phyloP scores from a whole-genome alignment of 2,888 invertebrate genomes.

The Lomographa bimaculata region DNA sequence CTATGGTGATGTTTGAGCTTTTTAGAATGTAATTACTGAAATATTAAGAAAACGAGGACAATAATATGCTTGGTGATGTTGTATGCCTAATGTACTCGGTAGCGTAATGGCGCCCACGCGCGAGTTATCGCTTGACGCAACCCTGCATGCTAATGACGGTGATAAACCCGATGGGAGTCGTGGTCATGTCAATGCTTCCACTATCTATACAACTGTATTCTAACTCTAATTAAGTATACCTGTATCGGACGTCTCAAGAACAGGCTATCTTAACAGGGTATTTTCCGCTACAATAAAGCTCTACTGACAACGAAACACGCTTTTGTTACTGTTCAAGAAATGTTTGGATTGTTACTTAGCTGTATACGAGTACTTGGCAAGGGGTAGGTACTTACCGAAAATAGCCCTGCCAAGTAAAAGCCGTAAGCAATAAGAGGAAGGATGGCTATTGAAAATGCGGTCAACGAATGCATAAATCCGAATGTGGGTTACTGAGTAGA shows the following conservation, averaged over 20 bases:
- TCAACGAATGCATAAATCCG: constrained; percentile 17
- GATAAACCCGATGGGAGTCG: constrained; percentile 40
- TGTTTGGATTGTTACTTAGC: neutral
- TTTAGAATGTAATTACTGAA: constrained; percentile 12
- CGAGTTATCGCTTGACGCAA: constrained; percentile 59
- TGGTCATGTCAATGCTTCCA: constrained; percentile 33
- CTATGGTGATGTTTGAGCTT: no score
- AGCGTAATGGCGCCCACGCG: constrained; percentile 56
- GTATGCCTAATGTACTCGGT: constrained; percentile 31
- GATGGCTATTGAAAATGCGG: constrained; percentile 15
- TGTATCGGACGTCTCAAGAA: constrained; percentile 6
- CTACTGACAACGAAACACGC: neutral
- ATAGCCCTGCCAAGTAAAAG: constrained; percentile 6
- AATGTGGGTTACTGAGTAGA: constrained; percentile 10
- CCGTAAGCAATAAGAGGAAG: constrained; percentile 11
- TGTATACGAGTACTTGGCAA: no score
- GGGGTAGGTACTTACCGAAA: constrained; percentile 3
- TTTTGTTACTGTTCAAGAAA: neutral
- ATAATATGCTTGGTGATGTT: constrained; percentile 26
- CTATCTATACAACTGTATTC: constrained; percentile 25
- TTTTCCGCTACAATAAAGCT: neutral
- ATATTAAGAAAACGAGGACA: constrained; percentile 23
- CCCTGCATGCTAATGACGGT: constrained; percentile 73
- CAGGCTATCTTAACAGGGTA: neutral
- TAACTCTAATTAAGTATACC: constrained; percentile 15